Percentiles rank a stretch among this genome's conserved stretches.
Evolutionary conservation across 2,888 invertebrate species (phyloP).

Genomic region (Odontomyia ornata): DNA sequence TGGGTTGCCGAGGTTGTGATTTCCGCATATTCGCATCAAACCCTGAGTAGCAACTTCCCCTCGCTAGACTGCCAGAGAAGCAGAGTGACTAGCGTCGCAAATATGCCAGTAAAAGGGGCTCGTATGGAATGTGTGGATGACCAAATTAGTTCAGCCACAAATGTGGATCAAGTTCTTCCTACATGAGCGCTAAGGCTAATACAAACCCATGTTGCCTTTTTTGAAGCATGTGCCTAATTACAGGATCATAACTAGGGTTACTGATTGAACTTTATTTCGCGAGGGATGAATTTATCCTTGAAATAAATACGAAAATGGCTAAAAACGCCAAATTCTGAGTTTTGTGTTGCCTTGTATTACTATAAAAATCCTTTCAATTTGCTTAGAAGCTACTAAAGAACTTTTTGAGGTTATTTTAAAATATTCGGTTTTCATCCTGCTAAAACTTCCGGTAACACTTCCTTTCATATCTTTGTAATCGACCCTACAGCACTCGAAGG

Average conservation of each 20-base stretch:
- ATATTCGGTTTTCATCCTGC: no score
- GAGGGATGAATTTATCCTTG: no score
- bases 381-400: no score
- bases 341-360: no score
- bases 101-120: neutral
- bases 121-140: neutral
- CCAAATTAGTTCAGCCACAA: conserved; percentile 22
- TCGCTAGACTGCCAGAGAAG: neutral
- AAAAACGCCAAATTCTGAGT: no score
- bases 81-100: neutral
- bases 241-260: neutral
- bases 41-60: neutral
- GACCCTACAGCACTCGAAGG: neutral
- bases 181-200: neutral
- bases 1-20: conserved; percentile 2
- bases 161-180: neutral
- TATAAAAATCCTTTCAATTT: no score
- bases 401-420: no score
- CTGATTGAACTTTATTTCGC: neutral
- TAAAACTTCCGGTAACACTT: neutral
- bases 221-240: conserved; percentile 22
- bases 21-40: neutral
- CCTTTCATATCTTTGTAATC: conserved; percentile 15
- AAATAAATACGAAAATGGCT: no score
- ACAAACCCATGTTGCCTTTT: conserved; percentile 2